A percentile compares a stretch with the other conserved stretches of the same genome.
Evolutionary conservation across 2,797 vertebrate genomes (phyloP).

Genomic region (Trachurus trachurus): DNA sequence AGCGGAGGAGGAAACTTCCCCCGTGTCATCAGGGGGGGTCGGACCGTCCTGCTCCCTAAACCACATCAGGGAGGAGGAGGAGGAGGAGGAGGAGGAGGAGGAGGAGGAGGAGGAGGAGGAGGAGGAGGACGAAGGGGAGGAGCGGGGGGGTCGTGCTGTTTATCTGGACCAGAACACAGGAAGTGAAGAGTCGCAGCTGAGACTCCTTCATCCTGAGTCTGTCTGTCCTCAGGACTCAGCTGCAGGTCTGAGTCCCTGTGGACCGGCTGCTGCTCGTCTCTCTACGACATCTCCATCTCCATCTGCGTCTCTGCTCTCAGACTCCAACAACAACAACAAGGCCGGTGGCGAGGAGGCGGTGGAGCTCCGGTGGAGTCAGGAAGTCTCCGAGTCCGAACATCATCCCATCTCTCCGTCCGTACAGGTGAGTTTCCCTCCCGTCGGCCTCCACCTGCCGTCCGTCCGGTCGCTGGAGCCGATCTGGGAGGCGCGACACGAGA

Average conservation of each 20-base stretch:
- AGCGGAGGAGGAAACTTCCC: slow-evolving; percentile 38
- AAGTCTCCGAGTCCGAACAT: slow-evolving; percentile 32
- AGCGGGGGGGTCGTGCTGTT: slow-evolving; percentile 18
- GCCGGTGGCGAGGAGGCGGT: too few relatives aligned
- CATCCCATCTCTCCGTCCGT: slow-evolving; percentile 5
- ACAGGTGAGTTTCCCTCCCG: slow-evolving; percentile 7
- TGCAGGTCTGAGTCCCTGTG: slow-evolving; percentile 17
- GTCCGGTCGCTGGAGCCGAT: slow-evolving; percentile 75
- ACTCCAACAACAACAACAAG: slow-evolving; percentile 77
- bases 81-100: too few relatives aligned
- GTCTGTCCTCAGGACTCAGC: slow-evolving; percentile 33
- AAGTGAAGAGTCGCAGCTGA: slow-evolving; percentile 11
- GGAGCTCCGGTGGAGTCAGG: slow-evolving; percentile 57
- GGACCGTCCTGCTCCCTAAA: slow-evolving; percentile 16
- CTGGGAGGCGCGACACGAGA: slow-evolving; percentile 51
- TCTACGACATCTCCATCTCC: slow-evolving; percentile 20
- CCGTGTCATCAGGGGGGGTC: slow-evolving; percentile 31
- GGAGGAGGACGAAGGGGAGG: too few relatives aligned
- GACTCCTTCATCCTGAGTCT: slow-evolving; percentile 3
- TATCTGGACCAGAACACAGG: slow-evolving; percentile 42
- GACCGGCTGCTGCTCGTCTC: slow-evolving; percentile 1
- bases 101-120: too few relatives aligned
- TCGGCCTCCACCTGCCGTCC: slow-evolving; percentile 42
- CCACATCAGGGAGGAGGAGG: slow-evolving; percentile 29
- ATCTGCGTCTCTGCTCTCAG: slow-evolving; percentile 52